Conservation (phyloP, 2,888 invertebrate species). For the Ectemnius lituratus region DNA sequence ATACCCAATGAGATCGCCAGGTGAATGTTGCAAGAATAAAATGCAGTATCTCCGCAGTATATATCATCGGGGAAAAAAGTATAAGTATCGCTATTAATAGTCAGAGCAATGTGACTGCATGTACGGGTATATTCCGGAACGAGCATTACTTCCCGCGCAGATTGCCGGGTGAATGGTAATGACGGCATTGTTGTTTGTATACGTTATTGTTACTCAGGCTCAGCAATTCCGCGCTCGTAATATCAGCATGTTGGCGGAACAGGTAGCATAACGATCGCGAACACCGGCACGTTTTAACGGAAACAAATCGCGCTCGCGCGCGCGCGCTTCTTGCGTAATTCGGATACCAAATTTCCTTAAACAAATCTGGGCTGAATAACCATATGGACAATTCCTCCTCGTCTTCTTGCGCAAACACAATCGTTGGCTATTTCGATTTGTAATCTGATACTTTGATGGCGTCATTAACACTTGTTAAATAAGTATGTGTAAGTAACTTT, state of each 20-base stretch:
- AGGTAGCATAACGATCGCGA: constrained; percentile 29
- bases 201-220: constrained; percentile 55
- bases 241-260: constrained; percentile 48
- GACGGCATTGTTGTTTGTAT: constrained; percentile 12
- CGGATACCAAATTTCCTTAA: constrained; percentile 22
- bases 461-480: too few relatives aligned
- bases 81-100: not conserved
- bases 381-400: too few relatives aligned
- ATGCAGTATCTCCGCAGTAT: not conserved
- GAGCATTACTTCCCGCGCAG: not conserved
- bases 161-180: not conserved
- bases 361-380: not conserved
- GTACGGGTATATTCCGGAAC: not conserved
- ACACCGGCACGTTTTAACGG: constrained; percentile 45
- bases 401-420: too few relatives aligned
- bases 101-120: too few relatives aligned
- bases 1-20: not conserved
- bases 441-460: too few relatives aligned
- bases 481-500: too few relatives aligned
- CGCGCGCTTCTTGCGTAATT: constrained; percentile 38
- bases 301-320: constrained; percentile 45
- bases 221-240: constrained; percentile 58
- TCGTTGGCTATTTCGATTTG: too few relatives aligned
- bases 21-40: not conserved
- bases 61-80: not conserved